Evolutionary conservation across 2,888 invertebrate genomes (phyloP), one percentile per base, ranked within the genome.

Genomic region (Eumerus sabulonum): DNA sequence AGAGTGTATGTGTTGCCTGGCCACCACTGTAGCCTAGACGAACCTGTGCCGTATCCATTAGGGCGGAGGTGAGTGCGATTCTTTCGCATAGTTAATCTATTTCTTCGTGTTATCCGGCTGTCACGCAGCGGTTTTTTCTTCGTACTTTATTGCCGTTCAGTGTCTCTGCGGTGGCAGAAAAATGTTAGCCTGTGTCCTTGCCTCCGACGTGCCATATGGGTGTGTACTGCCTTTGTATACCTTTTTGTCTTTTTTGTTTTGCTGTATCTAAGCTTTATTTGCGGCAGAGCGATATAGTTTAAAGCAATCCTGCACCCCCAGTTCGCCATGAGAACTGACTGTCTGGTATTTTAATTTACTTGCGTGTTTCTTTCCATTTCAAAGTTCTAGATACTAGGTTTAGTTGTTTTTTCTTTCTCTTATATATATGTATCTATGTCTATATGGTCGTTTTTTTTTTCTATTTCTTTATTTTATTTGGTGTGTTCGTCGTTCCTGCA

Each of bases 291-390:
- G 48, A 57, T 48, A 40, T 27, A 27, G 18, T 40, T 44, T 60
- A 19, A 44, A 59, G 50, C 59, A 51, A 45, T 27, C 44, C 27
- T 14, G 35, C 44, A 13, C 27, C 36, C 63, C 19, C 17, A 36
- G 14, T 50, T 44, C 9, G 42, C 14, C 53, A 62, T 71, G 56
- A 48, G 44, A 71, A 62, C 71, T 63, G 62, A 62, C 62, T 71
- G 71, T 71, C 71, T 63, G 71, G 71, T 63, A 71, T 71, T 71
- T 71, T 71, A 71, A 71, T 71, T 71, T 56, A 71, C 62, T 71
- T 63, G 62, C 62, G 71, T 71, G 71, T 62, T 71, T 71, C 71
- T 50, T 70, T 62, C 71, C 50, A 71, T 56, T 71, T 71, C 48
- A 56, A 54, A 54, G 62, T 36, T 71, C 53, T 56, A 63, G 71